A percentile compares a stretch with the other conserved stretches of the same genome.
These are phyloP conservation scores for Epistrophe grossulariae DNA, from an alignment of 2,888 invertebrate genomes.

Conservation along the genomic window DNA sequence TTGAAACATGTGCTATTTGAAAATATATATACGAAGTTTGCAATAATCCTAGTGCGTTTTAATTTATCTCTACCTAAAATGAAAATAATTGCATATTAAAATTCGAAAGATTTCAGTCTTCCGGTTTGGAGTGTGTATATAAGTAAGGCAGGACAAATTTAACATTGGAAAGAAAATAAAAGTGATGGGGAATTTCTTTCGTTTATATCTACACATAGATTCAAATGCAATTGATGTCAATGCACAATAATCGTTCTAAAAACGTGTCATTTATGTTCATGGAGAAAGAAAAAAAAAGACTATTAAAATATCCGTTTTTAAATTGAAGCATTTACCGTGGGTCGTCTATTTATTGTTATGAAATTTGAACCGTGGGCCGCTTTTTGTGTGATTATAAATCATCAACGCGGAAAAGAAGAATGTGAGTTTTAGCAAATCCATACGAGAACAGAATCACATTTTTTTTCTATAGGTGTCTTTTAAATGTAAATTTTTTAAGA, in stretches of 20 bases:
- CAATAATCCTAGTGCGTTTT: constrained; percentile 22
- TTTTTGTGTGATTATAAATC: neutral
- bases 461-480: no score
- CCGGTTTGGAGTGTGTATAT: constrained; percentile 69
- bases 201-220: no score
- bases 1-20: constrained; percentile 48
- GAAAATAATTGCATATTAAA: constrained; percentile 53
- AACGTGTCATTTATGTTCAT: constrained; percentile 6
- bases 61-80: constrained; percentile 22
- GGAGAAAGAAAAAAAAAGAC: neutral
- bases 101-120: constrained; percentile 54
- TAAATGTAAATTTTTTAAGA: no score
- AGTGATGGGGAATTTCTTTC: neutral
- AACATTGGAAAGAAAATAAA: neutral
- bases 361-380: neutral
- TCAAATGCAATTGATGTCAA: no score
- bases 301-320: constrained; percentile 15
- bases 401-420: neutral
- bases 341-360: neutral
- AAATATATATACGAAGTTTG: constrained; percentile 2
- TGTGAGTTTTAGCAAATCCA: no score
- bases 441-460: no score
- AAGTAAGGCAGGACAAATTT: neutral
- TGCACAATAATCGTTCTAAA: constrained; percentile 4
- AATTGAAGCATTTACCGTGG: neutral